A percentile compares a stretch with the other conserved stretches of the same genome.
Evolutionary conservation across 53 echinoderm and acorn worm species (phyloP).

Genomic region (Holothuria leucospilota): DNA sequence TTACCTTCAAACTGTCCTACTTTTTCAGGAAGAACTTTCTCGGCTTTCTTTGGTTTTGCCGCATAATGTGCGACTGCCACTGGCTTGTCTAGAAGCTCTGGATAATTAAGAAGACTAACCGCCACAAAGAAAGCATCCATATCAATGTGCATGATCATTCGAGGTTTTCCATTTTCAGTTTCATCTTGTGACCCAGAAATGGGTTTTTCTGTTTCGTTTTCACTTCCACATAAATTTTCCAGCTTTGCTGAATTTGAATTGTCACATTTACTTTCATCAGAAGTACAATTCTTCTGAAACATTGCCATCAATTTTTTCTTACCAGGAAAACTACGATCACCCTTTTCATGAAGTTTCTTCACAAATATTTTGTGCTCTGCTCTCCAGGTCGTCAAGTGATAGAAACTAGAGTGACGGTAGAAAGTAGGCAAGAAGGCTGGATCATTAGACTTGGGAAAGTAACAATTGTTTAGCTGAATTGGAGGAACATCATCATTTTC

Average conservation of each 20-base stretch:
- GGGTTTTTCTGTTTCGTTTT: no score
- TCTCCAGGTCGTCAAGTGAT: slow-evolving; percentile 97
- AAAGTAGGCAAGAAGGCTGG: slow-evolving; percentile 84
- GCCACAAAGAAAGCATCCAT: slow-evolving; percentile 99
- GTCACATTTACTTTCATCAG: no score
- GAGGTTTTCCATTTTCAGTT: no score
- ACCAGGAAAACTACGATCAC: slow-evolving; percentile 76
- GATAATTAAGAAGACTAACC: slow-evolving; percentile 79
- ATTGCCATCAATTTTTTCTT: slow-evolving; percentile 61
- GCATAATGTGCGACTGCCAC: slow-evolving; percentile 94
- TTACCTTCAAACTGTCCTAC: neutral
- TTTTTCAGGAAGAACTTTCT: neutral
- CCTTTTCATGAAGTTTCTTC: slow-evolving; percentile 75
- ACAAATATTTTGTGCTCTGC: slow-evolving; percentile 92
- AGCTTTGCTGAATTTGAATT: no score
- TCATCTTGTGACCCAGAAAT: neutral
- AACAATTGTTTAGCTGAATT: neutral
- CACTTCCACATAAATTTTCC: no score
- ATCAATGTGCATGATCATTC: slow-evolving; percentile 90
- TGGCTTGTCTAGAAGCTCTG: slow-evolving; percentile 82
- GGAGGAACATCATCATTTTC: no score
- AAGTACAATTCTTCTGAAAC: neutral
- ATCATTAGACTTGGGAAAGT: slow-evolving; percentile 54
- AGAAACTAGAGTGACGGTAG: slow-evolving; percentile 90
- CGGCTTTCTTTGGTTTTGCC: slow-evolving; percentile 54